Conservation (phyloP, 1,140 invertebrate species). For the Microplitis mediator region DNA sequence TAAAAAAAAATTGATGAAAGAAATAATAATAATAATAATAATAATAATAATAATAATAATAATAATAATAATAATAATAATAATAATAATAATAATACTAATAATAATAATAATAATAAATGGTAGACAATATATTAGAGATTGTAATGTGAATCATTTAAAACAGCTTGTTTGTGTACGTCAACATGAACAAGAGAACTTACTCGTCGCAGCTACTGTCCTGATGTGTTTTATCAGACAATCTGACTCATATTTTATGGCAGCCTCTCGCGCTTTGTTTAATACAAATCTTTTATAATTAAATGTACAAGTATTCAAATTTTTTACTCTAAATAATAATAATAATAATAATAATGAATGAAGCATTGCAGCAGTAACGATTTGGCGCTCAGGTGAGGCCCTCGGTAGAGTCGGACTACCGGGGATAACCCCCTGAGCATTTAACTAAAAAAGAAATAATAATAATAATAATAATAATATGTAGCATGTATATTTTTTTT, state of each 20-base stretch:
- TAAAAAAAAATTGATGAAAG: too few species aligned
- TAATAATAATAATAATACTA: neutral
- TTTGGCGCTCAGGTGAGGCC: too few species aligned
- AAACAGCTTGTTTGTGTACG: conserved; percentile 33
- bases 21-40: too few species aligned
- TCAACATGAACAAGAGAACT: conserved; percentile 27
- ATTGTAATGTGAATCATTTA: conserved; percentile 35
- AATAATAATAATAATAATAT: neutral
- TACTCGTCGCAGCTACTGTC: neutral
- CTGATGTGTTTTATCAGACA: conserved; percentile 37
- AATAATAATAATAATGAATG: neutral
- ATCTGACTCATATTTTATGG: conserved; percentile 43
- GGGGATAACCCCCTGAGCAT: too few species aligned
- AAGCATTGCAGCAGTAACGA: too few species aligned
- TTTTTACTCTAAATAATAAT: neutral
- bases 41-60: too few species aligned
- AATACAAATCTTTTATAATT: neutral
- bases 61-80: too few species aligned
- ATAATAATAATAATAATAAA: neutral
- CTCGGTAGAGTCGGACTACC: too few species aligned
- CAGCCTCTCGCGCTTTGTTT: conserved; percentile 39
- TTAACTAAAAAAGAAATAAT: too few species aligned
- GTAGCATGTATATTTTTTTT: too few species aligned
- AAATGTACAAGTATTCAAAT: neutral
- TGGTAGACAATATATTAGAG: neutral